Conservation (phyloP, 2,113 vertebrate species). For the Gymnogyps californianus region DNA sequence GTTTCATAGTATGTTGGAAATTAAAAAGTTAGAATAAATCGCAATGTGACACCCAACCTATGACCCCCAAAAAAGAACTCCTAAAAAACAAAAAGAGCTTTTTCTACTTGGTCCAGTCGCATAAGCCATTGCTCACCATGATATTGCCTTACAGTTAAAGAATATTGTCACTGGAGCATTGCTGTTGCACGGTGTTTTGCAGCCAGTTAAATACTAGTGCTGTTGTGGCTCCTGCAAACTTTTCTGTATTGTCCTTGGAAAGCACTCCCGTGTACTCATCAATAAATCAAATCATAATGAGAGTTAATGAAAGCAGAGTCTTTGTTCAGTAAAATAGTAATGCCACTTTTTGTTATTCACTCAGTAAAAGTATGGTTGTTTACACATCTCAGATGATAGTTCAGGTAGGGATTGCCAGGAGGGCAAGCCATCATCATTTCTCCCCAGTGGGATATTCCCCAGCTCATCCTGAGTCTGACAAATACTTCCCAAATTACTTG, state of each 20-base stretch:
- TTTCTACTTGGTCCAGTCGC: background rate
- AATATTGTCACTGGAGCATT: background rate
- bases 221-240: background rate
- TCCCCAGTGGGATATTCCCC: background rate
- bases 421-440: background rate
- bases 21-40: background rate
- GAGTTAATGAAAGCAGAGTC: background rate
- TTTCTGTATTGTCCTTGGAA: background rate
- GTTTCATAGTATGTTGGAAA: background rate
- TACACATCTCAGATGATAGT: background rate
- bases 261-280: background rate
- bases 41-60: background rate
- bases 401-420: background rate
- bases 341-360: background rate
- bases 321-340: background rate
- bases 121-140: background rate
- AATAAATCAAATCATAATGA: background rate
- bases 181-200: background rate
- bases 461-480: background rate
- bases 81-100: background rate
- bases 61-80: background rate
- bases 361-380: background rate
- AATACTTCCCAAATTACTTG: background rate
- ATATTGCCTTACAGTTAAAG: background rate
- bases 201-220: background rate